Evolutionary conservation across 2,797 vertebrate species (phyloP), one percentile per base, ranked within the genome.

Genomic region (Sternarchorhynchus goeldii): DNA sequence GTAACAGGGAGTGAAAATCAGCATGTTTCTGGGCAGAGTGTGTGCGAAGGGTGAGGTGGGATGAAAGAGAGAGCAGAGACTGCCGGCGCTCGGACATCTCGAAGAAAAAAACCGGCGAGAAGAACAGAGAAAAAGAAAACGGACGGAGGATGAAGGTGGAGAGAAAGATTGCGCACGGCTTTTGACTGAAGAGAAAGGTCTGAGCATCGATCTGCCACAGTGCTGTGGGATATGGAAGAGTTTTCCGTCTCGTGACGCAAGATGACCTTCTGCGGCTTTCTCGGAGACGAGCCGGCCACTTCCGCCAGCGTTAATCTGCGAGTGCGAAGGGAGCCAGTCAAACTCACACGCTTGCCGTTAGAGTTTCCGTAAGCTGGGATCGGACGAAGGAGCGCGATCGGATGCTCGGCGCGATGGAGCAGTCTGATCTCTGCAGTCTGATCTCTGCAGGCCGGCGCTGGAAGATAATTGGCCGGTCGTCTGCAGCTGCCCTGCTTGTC

Each of bases 141-240:
- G 12, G 74, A 81, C 71, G 82, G 63, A 63, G 72, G 78, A 84
- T 78, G 80, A 68, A 81, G 75, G 77, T 64, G 70, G 16, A 2
- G 72, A 73, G 14, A 80, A 41, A 25, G 29, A 66, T 8, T 21
- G 16, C 36, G 36, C 20, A 76, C 62, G 67, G 57, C 75, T 85
- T 85, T 80, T 79, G 82, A 45, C 79, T 71, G 66, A 10, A 45
- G 66, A 72, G 76, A 87, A 85, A 85, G 86, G 82, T 85, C 82
- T 73, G 65, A 31, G 75, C 80, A 85, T 85, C 50, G 84, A 85
- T 83, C 80, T 59, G 72, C 34, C 16, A 67, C 83, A 60, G 79
- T 62, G 59, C 82, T 82, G 79, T 75, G 75, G 78, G 25, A 73
- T 78, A 78, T 78, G 71, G 79, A 82, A 82, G 75, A 64, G 75